Conservation (phyloP, 92 coral and sea anemone genomes). For the Umimayanthus kanabou region DNA sequence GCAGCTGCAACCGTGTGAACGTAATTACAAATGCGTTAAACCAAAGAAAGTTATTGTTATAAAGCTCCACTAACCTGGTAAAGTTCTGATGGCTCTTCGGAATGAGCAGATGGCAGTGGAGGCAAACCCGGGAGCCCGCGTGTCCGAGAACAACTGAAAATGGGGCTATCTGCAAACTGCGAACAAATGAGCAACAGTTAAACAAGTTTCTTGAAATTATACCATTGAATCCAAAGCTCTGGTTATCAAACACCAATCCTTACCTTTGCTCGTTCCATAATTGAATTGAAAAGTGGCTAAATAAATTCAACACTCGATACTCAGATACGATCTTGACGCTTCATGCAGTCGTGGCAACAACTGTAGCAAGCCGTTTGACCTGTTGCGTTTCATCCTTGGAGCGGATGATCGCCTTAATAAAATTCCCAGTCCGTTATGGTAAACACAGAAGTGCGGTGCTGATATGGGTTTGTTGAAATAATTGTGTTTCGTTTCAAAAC, state of each 20-base stretch:
- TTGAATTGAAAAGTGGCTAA: not conserved
- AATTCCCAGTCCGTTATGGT: not conserved
- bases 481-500: conserved; percentile 44
- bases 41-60: conserved; percentile 28
- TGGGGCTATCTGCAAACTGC: conserved; percentile 74
- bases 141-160: conserved; percentile 95
- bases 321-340: not conserved
- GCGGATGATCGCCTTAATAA: not conserved
- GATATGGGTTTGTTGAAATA: conserved; percentile 29
- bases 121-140: conserved; percentile 97
- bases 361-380: not conserved
- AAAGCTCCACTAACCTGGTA: conserved; percentile 79
- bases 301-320: not conserved
- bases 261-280: conserved; percentile 40
- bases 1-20: conserved; percentile 49
- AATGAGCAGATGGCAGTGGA: conserved; percentile 90
- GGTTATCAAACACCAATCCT: not conserved
- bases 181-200: conserved; percentile 22
- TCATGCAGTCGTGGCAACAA: conserved; percentile 27
- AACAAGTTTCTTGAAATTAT: not conserved
- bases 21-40: conserved; percentile 43
- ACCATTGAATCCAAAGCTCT: not conserved
- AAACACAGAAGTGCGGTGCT: not conserved
- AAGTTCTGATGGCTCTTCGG: conserved; percentile 91
- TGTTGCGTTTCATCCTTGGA: conserved; percentile 27